Evolutionary conservation across 2,888 invertebrate species (phyloP).

Genomic region (Lepidonotus clava): DNA sequence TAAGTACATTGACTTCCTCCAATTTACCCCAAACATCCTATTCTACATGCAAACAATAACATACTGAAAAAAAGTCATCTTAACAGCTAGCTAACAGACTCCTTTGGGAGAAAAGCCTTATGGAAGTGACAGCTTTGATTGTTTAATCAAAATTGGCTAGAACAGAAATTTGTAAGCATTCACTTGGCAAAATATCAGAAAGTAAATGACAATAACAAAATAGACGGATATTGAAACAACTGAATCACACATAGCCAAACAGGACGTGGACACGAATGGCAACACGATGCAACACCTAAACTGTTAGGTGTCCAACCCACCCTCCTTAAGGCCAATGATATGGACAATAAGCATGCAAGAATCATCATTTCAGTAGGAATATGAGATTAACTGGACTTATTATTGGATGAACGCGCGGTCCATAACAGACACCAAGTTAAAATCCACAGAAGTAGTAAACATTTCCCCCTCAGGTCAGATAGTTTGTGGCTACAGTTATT

Average conservation of each 20-base stretch:
- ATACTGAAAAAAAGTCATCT: constrained; percentile 35
- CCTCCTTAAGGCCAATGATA: background rate
- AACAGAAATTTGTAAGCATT: background rate
- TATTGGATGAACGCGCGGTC: too few relatives aligned
- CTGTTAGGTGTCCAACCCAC: background rate
- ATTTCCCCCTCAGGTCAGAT: too few relatives aligned
- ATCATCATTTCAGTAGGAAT: too few relatives aligned
- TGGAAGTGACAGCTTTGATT: constrained; percentile 6
- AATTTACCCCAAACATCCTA: constrained; percentile 41
- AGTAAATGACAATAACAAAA: constrained; percentile 37
- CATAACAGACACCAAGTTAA: too few relatives aligned
- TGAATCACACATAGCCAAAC: constrained; percentile 26
- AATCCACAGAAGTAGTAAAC: too few relatives aligned
- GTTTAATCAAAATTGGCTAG: background rate
- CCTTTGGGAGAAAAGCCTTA: constrained; percentile 8
- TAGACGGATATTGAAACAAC: constrained; percentile 37
- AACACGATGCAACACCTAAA: background rate
- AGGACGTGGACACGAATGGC: constrained; percentile 6
- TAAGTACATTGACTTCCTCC: constrained; percentile 11
- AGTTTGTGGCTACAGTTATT: too few relatives aligned
- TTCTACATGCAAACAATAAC: constrained; percentile 48
- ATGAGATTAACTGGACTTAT: too few relatives aligned
- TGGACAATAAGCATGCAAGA: constrained; percentile 26
- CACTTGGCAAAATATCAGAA: constrained; percentile 16
- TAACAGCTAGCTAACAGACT: constrained; percentile 15